phyloP scores from a whole-genome alignment of 2,797 vertebrate genomes.

The Rhincodon typus region DNA sequence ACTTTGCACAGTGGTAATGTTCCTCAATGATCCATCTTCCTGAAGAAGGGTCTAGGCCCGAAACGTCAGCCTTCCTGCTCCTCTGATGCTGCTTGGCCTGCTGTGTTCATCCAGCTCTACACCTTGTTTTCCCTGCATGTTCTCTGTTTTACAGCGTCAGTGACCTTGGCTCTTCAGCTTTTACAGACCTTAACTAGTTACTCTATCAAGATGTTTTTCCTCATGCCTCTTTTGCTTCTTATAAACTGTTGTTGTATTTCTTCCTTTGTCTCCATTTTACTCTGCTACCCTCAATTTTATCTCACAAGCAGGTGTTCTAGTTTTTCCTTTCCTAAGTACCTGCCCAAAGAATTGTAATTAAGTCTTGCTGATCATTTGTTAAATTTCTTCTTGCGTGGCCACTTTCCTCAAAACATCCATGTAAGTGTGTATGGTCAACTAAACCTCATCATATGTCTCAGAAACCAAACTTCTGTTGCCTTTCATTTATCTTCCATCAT shows the following conservation, averaged over 20 bases:
- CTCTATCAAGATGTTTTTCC: no score
- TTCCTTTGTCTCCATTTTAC: not conserved
- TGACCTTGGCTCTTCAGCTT: not conserved
- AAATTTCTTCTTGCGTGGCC: not conserved
- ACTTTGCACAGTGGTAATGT: not conserved
- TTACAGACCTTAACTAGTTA: not conserved
- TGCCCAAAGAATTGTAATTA: not conserved
- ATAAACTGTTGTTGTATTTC: not conserved
- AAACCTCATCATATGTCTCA: not conserved
- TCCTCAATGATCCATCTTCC: not conserved
- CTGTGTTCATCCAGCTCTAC: no score
- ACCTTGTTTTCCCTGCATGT: not conserved
- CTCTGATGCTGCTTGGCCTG: no score
- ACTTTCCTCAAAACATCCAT: not conserved
- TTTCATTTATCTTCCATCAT: not conserved
- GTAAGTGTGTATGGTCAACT: not conserved
- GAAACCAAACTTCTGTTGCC: not conserved
- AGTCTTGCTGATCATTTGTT: not conserved
- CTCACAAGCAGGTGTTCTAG: not conserved
- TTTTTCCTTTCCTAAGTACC: not conserved
- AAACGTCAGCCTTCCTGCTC: no score
- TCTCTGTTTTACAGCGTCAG: not conserved
- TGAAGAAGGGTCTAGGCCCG: not conserved
- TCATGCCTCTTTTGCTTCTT: not conserved
- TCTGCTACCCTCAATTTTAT: not conserved